phyloP scores from a whole-genome alignment of 2,113 vertebrate species.

The Nematolebias whitei region DNA sequence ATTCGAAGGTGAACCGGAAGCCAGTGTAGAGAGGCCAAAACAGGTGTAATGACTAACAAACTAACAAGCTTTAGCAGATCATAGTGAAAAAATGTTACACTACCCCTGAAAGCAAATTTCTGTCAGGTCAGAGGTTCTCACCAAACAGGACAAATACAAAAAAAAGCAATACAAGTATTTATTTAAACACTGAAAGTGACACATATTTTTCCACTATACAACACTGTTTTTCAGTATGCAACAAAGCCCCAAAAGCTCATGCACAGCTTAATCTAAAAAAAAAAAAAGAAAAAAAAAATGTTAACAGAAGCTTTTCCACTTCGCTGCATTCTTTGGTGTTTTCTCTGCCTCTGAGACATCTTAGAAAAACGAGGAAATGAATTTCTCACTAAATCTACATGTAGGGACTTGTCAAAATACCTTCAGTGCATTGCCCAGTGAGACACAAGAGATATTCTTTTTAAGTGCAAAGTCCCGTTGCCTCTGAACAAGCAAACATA shows the following conservation, averaged over 20 bases:
- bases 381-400: conserved; percentile 43
- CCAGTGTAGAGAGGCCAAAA: too few species aligned
- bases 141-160: conserved; percentile 32
- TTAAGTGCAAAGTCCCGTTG: conserved; percentile 61
- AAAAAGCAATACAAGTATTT: conserved; percentile 42
- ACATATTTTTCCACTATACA: not conserved
- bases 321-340: not conserved
- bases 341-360: conserved; percentile 38
- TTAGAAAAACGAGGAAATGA: conserved; percentile 18
- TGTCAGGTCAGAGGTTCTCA: conserved; percentile 10
- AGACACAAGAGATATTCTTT: conserved; percentile 38
- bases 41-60: too few species aligned
- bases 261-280: conserved; percentile 10
- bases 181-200: conserved; percentile 23
- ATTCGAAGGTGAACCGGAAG: too few species aligned
- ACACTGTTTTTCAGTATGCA: conserved; percentile 6
- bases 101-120: not conserved
- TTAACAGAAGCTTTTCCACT: not conserved
- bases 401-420: conserved; percentile 47
- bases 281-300: not conserved
- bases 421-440: conserved; percentile 18
- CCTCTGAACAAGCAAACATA: conserved; percentile 37
- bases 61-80: conserved; percentile 27
- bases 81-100: not conserved
- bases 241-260: not conserved